Percentiles rank a stretch among this genome's conserved stretches.
phyloP scores from a whole-genome alignment of 2,113 vertebrate genomes.

The Meles meles region DNA sequence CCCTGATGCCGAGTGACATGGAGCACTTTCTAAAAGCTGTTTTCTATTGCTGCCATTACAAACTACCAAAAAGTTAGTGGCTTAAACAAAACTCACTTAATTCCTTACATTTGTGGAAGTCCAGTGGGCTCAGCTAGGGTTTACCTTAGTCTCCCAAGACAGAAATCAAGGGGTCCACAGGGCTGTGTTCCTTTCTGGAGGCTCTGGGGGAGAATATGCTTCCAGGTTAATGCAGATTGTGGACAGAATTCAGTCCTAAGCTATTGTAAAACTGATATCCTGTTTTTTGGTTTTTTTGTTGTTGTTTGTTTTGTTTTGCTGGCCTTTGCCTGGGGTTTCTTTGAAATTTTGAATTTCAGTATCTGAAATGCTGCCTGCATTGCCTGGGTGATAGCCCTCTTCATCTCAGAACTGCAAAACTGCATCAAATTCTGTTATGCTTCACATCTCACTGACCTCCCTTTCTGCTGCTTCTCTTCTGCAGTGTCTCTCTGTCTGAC shows the following conservation, averaged over 20 bases:
- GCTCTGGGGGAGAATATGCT: neutral
- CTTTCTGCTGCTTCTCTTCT: neutral
- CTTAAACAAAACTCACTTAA: neutral
- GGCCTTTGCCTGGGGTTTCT: fast-evolving
- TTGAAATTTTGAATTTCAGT: neutral
- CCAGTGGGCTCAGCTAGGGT: neutral
- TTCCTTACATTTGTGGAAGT: neutral
- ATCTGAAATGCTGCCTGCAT: neutral
- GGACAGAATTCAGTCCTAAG: neutral
- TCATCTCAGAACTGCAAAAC: neutral
- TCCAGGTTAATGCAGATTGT: neutral
- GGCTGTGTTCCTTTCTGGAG: neutral
- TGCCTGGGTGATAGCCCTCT: neutral
- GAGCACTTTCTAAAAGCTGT: neutral
- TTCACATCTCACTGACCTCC: neutral
- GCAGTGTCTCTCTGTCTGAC: neutral
- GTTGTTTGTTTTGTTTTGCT: neutral
- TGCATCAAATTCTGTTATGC: neutral
- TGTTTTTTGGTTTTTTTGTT: neutral
- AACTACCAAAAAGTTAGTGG: neutral
- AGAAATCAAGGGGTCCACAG: neutral
- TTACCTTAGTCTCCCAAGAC: neutral
- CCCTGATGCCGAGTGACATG: no score
- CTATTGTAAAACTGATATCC: neutral
- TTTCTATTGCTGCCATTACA: neutral